Base-by-base conservation (phyloP, 2,888 invertebrate species). In the Sarcophaga rosellei region DNA sequence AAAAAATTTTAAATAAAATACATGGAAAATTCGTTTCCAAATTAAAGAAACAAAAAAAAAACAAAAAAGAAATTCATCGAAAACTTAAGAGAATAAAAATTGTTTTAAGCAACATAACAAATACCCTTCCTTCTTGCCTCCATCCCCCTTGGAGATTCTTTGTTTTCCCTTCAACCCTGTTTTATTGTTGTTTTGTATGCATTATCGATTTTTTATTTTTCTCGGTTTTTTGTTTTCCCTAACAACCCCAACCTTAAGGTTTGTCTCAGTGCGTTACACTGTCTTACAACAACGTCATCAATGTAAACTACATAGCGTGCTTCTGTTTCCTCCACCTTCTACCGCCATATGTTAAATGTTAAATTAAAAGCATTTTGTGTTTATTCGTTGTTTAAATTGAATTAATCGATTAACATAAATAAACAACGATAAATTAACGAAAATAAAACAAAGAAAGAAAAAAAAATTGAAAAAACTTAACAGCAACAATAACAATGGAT, bases 401-500 rank as follows among this genome's bases (percentile, higher is more conserved):
- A 78, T 74, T 75, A 65, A 63, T 59, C 20, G 23, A 20, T 47
- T 35, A 80, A 59, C 59, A 4, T 62, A 44, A 17, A 59, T 0
- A n/a, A 62, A 59, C 57, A 61, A 68, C 25, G 61, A 65, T 11
- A 53, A 53, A 21, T 20, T 45, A 84, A 35, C 35, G 35, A 10
- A 35, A 35, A 35, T 2, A 35, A 35, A 35, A 35, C 35, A 35
- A 35, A 35, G 35, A 35, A 10, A 35, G 1, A 25, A 35, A 35
- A 25, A 5, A 4, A 25, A n/a, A n/a, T n/a, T 25, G 4, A 5
- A 25, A 25, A 62, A 8, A 78, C 15, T 17, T 11, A 74, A 47
- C 6, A 66, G 15, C 35, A 83, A 83, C 81, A 74, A 79, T 73
- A 85, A 17, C 53, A 53, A 91, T 91, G 91, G 91, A 91, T 90